A percentile compares a stretch with the other conserved stretches of the same genome.
phyloP scores from a whole-genome alignment of 1,140 invertebrate species.

The Cylas formicarius region DNA sequence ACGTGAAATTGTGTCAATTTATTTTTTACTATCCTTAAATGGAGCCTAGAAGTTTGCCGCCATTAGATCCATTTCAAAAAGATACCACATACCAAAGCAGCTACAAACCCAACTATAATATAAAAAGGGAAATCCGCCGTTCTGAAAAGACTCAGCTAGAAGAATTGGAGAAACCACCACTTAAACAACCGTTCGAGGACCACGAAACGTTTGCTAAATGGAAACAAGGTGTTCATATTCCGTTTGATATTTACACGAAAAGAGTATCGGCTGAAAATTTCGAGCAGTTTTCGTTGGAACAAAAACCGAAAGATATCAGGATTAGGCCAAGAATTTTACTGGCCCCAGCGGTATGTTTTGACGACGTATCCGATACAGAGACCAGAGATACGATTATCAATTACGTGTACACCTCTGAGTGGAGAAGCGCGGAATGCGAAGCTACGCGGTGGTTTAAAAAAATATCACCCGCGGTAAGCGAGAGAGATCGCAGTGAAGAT shows the following conservation, averaged over 20 bases:
- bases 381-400: conserved; percentile 31
- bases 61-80: conserved; percentile 25
- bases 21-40: no score
- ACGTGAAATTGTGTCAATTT: no score
- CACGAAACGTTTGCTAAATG: conserved; percentile 30
- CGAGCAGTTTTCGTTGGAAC: conserved; percentile 24
- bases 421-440: conserved; percentile 24
- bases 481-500: conserved; percentile 12
- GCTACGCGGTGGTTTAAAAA: conserved; percentile 16
- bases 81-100: conserved; percentile 32
- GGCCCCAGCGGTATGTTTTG: conserved; percentile 45
- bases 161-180: conserved; percentile 8
- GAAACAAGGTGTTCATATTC: conserved; percentile 29
- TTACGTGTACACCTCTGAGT: conserved; percentile 34
- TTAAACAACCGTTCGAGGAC: conserved; percentile 16
- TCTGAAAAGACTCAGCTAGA: conserved; percentile 18
- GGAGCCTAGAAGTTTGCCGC: not conserved
- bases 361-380: conserved; percentile 42
- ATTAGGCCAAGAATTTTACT: conserved; percentile 44
- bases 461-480: conserved; percentile 11
- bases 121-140: conserved; percentile 8
- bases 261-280: no score
- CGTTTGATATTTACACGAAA: conserved; percentile 24
- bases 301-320: conserved; percentile 34
- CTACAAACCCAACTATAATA: conserved; percentile 27